phyloP scores from a whole-genome alignment of 2,888 invertebrate species.

The Tridacna gigas region DNA sequence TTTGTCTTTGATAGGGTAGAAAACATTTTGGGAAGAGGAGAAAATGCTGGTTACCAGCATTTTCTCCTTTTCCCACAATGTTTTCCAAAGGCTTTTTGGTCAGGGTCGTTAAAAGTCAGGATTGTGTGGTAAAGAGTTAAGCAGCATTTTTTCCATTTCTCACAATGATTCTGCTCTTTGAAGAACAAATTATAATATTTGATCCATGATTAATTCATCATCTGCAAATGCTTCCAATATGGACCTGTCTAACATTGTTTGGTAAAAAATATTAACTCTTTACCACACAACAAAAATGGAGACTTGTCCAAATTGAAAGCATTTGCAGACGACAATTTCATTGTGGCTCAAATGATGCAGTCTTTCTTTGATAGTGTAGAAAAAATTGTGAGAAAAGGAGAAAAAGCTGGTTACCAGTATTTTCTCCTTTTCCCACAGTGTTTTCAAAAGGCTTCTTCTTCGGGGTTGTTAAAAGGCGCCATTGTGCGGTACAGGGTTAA shows the following conservation, averaged over 20 bases:
- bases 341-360: neutral
- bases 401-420: neutral
- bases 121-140: no score
- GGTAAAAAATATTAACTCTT: no score
- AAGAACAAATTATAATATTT: no score
- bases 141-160: no score
- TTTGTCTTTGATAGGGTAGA: neutral
- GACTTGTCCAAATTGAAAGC: neutral
- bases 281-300: neutral
- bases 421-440: neutral
- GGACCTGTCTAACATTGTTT: no score
- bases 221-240: no score
- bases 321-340: neutral
- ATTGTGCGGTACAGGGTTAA: no score
- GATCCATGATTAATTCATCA: no score
- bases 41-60: neutral
- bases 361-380: neutral
- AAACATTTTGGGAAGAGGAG: neutral
- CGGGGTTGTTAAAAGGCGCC: neutral
- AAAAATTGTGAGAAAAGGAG: neutral
- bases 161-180: no score
- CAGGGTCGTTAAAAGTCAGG: neutral
- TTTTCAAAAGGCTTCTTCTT: neutral
- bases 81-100: neutral
- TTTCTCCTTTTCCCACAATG: neutral